A percentile compares a stretch with the other conserved stretches of the same genome.
Conservation (phyloP, 2,113 vertebrate species). For the Osmerus mordax region DNA sequence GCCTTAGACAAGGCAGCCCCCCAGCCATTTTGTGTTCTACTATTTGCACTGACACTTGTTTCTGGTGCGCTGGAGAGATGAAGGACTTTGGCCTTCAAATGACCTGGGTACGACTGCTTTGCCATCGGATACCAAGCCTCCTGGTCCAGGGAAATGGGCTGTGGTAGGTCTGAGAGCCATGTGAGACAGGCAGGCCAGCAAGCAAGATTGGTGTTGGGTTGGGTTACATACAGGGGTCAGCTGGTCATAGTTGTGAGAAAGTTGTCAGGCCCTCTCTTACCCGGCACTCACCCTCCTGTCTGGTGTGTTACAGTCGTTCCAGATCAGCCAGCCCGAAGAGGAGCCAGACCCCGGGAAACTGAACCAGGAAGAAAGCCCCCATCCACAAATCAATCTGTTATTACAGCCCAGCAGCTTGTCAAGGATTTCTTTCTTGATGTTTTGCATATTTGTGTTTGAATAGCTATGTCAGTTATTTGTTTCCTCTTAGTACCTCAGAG, state of each 20-base stretch:
- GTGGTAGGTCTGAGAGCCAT: not conserved
- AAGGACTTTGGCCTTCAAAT: not conserved
- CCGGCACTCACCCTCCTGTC: conserved; percentile 37
- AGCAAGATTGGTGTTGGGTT: not conserved
- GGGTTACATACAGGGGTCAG: not conserved
- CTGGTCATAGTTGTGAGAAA: conserved; percentile 12
- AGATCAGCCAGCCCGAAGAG: conserved; percentile 68
- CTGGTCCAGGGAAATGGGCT: not conserved
- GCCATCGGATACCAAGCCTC: not conserved
- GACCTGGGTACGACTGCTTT: too few relatives aligned
- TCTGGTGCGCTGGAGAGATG: not conserved
- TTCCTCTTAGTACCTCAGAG: not conserved
- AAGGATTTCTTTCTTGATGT: not conserved
- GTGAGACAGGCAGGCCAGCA: not conserved
- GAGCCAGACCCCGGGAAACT: conserved; percentile 63
- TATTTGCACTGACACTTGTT: not conserved
- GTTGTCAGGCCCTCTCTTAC: conserved; percentile 26
- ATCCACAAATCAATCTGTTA: conserved; percentile 30
- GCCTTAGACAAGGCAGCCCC: too few relatives aligned
- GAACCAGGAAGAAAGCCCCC: conserved; percentile 51
- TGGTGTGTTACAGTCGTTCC: conserved; percentile 73
- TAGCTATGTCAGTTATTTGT: too few relatives aligned
- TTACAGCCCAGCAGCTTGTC: conserved; percentile 28
- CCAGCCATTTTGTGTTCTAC: not conserved
- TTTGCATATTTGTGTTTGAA: not conserved